These are phyloP conservation scores for Hephaestus fuliginosus DNA, from an alignment of 2,797 vertebrate species.

Conservation along the genomic window DNA sequence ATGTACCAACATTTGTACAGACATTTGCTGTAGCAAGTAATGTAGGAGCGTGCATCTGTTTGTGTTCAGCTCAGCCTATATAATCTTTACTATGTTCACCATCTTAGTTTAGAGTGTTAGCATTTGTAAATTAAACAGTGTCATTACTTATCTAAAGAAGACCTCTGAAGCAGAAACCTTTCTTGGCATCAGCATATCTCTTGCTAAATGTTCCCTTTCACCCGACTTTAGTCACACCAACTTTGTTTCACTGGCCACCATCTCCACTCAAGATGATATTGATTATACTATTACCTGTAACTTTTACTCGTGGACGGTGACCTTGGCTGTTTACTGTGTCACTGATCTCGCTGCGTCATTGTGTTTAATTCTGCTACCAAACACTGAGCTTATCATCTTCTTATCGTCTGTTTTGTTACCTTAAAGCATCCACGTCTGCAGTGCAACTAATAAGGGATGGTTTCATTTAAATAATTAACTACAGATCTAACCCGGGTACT, in stretches of 20 bases:
- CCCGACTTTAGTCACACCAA: not conserved
- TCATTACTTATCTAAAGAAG: no score
- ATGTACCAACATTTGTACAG: not conserved
- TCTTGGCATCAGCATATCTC: not conserved
- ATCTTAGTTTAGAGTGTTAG: not conserved
- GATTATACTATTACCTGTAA: slow-evolving; percentile 20
- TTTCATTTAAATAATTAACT: not conserved
- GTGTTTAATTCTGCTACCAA: slow-evolving; percentile 6
- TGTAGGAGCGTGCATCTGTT: no score
- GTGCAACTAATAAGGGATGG: not conserved
- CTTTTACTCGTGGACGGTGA: slow-evolving; percentile 17
- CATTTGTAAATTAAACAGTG: not conserved
- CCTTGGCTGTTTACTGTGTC: slow-evolving; percentile 16
- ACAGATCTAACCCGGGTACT: not conserved
- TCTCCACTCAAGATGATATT: slow-evolving; percentile 3
- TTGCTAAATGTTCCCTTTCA: not conserved
- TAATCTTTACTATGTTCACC: not conserved
- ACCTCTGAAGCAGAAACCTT: not conserved
- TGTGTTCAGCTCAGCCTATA: no score
- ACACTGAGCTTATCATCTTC: not conserved
- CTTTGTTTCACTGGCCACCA: slow-evolving; percentile 5
- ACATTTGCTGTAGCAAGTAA: not conserved
- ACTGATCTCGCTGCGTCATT: slow-evolving; percentile 14
- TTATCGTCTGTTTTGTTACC: slow-evolving; percentile 21
- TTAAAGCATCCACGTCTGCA: slow-evolving; percentile 13